These are phyloP conservation scores for Mamestra brassicae DNA, from an alignment of 2,888 invertebrate species.

Conservation along the genomic window DNA sequence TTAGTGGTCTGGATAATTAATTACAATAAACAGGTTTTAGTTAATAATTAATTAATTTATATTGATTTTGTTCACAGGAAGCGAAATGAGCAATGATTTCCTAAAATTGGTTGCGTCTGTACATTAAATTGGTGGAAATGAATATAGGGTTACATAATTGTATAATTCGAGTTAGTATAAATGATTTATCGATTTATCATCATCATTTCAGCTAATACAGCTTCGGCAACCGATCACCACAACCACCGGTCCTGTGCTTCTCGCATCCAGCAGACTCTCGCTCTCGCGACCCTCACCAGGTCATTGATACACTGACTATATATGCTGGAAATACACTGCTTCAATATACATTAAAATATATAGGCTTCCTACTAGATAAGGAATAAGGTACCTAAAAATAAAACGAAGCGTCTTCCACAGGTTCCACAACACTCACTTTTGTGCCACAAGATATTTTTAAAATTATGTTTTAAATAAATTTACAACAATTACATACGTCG, in stretches of 20 bases:
- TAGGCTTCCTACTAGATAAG: not conserved
- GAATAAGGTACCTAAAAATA: not conserved
- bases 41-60: slow-evolving; percentile 40
- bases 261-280: not conserved
- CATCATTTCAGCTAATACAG: too few relatives aligned
- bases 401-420: not conserved
- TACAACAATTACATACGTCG: too few relatives aligned
- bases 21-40: slow-evolving; percentile 55
- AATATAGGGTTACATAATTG: not conserved
- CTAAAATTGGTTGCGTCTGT: slow-evolving; percentile 6
- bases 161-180: not conserved
- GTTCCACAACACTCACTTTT: not conserved
- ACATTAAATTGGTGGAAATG: not conserved
- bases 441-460: too few relatives aligned
- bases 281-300: not conserved
- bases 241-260: not conserved
- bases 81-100: slow-evolving; percentile 14
- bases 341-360: not conserved
- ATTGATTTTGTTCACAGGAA: slow-evolving; percentile 32
- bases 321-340: not conserved
- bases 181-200: too few relatives aligned
- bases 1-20: slow-evolving; percentile 56
- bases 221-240: not conserved
- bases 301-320: not conserved
- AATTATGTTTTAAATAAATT: too few relatives aligned